Evolutionary conservation across 2,797 vertebrate genomes (phyloP).

Genomic region (Eulemur albifrons): DNA sequence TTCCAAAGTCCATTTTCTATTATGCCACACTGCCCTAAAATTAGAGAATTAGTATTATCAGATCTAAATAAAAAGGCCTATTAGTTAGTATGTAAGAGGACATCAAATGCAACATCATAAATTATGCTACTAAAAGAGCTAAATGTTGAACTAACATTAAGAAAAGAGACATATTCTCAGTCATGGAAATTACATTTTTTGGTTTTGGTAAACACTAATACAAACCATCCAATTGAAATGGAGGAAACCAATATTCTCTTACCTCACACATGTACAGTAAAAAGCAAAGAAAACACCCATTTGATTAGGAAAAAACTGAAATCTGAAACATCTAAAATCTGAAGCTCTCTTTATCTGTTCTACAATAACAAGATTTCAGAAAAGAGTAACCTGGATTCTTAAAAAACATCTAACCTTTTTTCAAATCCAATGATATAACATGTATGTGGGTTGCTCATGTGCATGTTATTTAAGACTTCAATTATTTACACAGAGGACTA

Average conservation of each 20-base stretch:
- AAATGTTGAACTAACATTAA: not conserved
- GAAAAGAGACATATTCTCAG: not conserved
- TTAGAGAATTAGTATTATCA: not conserved
- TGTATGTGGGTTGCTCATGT: constrained; percentile 65
- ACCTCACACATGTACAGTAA: constrained; percentile 63
- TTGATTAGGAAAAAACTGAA: constrained; percentile 69
- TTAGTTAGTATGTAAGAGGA: not conserved
- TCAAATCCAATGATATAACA: constrained; percentile 74
- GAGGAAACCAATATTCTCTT: not conserved
- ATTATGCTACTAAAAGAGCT: not conserved
- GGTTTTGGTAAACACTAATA: constrained; percentile 76
- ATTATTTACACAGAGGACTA: constrained; percentile 79
- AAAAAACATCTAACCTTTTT: constrained; percentile 57
- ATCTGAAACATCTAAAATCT: constrained; percentile 75
- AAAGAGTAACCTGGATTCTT: constrained; percentile 68
- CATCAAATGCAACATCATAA: not conserved
- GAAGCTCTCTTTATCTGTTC: constrained; percentile 73
- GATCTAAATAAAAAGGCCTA: not conserved
- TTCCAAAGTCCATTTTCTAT: not conserved
- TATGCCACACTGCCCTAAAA: not conserved
- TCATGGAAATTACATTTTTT: constrained; percentile 65
- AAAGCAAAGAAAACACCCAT: constrained; percentile 49
- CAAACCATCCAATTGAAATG: constrained; percentile 63
- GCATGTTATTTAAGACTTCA: constrained; percentile 77
- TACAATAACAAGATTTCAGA: constrained; percentile 54